Conservation (phyloP, 1,140 invertebrate genomes). For the Helicoverpa armigera region DNA sequence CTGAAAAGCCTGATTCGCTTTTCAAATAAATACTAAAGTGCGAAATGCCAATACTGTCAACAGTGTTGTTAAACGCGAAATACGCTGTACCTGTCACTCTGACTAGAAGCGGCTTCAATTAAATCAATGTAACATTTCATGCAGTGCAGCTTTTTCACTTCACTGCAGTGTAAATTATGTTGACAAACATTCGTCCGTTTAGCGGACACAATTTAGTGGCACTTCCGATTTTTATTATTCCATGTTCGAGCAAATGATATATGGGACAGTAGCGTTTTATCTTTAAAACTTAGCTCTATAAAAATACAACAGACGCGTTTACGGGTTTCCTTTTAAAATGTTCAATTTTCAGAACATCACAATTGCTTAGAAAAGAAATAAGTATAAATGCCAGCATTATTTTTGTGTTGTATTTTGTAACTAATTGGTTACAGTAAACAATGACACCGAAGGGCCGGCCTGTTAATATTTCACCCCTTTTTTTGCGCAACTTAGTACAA, state of each 20-base stretch:
- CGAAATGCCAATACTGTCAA: conserved; percentile 5
- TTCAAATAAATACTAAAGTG: conserved; percentile 17
- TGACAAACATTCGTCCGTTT: conserved; percentile 1
- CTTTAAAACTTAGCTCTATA: background rate
- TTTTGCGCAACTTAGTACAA: conserved; percentile 29
- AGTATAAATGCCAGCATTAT: conserved; percentile 38
- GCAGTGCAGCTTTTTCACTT: conserved; percentile 1
- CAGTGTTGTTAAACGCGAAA: background rate
- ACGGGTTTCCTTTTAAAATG: background rate
- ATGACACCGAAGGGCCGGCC: background rate
- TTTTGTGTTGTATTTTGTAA: conserved; percentile 39
- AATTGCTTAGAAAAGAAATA: conserved; percentile 24
- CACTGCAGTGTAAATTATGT: background rate
- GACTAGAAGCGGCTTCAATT: conserved; percentile 25
- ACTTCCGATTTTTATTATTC: conserved; percentile 23
- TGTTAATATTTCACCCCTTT: conserved; percentile 32
- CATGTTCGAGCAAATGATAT: conserved; percentile 2
- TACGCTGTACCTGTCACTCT: background rate
- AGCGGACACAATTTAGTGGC: conserved; percentile 17
- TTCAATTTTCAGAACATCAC: background rate
- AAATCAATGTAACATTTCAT: conserved; percentile 29
- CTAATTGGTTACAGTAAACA: conserved; percentile 50
- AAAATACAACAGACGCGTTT: background rate
- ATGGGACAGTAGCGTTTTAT: conserved; percentile 8
- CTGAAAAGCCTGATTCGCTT: background rate